Percentiles rank a stretch among this genome's conserved stretches.
Evolutionary conservation across 2,888 invertebrate genomes (phyloP).

Genomic region (Asteroscopus sphinx): DNA sequence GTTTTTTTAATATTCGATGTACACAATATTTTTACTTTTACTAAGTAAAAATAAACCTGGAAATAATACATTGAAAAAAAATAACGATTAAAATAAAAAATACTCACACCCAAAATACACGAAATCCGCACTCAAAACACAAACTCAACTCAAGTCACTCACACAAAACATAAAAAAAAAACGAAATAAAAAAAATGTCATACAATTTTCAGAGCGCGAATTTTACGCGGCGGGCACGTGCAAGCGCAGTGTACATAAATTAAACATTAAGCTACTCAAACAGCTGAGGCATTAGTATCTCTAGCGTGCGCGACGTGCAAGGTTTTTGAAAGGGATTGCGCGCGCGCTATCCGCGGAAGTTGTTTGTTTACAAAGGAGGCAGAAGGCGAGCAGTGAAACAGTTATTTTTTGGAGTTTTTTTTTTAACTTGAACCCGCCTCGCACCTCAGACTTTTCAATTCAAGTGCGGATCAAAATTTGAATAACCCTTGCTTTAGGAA

Average conservation of each 20-base stretch:
- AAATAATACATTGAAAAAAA: background rate
- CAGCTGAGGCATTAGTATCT: constrained; percentile 29
- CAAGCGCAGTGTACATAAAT: constrained; percentile 55
- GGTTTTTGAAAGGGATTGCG: constrained; percentile 53
- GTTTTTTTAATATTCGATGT: no score
- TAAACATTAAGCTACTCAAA: constrained; percentile 51
- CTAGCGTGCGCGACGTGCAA: constrained; percentile 32
- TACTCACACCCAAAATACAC: constrained; percentile 33
- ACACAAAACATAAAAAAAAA: constrained; percentile 13
- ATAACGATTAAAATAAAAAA: background rate
- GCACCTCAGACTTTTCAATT: no score
- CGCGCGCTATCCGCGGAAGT: constrained; percentile 12
- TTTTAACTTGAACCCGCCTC: no score
- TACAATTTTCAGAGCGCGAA: constrained; percentile 34
- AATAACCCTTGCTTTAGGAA: no score
- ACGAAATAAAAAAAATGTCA: constrained; percentile 6
- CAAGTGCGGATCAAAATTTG: no score
- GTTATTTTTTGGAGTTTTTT: no score
- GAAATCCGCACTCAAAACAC: constrained; percentile 10
- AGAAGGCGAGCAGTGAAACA: no score
- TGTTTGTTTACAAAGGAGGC: constrained; percentile 9
- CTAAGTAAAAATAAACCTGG: background rate
- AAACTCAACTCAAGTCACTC: constrained; percentile 6
- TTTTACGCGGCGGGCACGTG: constrained; percentile 51
- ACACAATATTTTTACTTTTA: no score